Evolutionary conservation across 2,113 vertebrate genomes (phyloP), one percentile per base, ranked within the genome.

Genomic region (Ceyx melanurus): DNA sequence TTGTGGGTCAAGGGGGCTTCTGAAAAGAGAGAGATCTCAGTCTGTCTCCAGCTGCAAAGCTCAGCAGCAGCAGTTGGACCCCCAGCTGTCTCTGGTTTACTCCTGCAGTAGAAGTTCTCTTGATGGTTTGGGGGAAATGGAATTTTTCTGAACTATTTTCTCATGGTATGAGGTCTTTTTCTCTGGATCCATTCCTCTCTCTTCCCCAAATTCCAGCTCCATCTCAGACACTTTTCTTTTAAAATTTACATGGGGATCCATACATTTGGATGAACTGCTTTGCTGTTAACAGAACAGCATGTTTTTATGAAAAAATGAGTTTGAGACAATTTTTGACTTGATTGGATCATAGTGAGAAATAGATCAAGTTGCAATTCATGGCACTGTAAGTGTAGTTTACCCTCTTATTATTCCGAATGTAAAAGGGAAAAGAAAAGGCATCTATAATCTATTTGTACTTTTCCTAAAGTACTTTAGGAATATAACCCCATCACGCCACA

Each of bases 381-480:
- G 11, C 17, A 5, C 75, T 80, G 22, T 91, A 65, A 93, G 16
- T 51, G 18, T 48, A 72, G 51, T 88, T 93, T 92, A 48, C 51
- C 1, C 0, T 77, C 37, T 33, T 64, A 71, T 91, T 94, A 54
- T 79, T 94, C 23, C 64, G 40, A 83, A 83, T 50, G 16, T 25
- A 77, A 81, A 73, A 75, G 17, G 6, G 0, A 22, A 11, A 61
- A 57, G 28, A 40, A 54, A 43, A 64, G 11, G 13, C 33, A 58
- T 46, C 4, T 25, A 85, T 35, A 92, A 83, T 79, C 60, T 90
- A n/a, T 90, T 92, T 56, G 83, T 75, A 84, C 17, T 95, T 86
- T 87, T 31, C 51, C 79, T 87, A 89, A 95, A 77, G 84, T 97
- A 88, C 51, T 86, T 90, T 75, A 66, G 86, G 72, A 97, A 81